phyloP scores from a whole-genome alignment of 2,888 invertebrate species.

The Spodoptera picta region DNA sequence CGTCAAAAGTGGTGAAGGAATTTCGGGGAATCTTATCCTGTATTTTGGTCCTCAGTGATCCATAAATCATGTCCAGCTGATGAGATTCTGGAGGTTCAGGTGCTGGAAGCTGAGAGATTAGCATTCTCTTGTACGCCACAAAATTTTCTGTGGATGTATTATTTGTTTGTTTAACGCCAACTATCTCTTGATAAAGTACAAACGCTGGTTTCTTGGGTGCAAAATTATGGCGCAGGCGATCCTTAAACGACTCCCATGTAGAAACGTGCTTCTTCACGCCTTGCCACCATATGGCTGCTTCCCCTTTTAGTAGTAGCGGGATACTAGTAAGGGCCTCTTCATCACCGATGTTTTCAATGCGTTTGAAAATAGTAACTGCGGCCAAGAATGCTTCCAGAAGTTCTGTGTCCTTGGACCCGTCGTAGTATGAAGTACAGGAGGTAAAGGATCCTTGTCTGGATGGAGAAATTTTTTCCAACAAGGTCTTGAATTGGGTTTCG shows the following conservation, averaged over 20 bases:
- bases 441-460: constrained; percentile 14
- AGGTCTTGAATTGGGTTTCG: constrained; percentile 10
- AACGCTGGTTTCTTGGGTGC: constrained; percentile 11
- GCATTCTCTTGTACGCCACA: constrained; percentile 11
- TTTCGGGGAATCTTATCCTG: constrained; percentile 2
- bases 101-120: constrained; percentile 8
- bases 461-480: constrained; percentile 13
- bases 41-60: constrained; percentile 1
- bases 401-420: constrained; percentile 16
- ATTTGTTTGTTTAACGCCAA: not conserved
- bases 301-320: constrained; percentile 9
- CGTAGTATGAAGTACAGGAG: constrained; percentile 5
- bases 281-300: constrained; percentile 22
- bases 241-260: constrained; percentile 1
- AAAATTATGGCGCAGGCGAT: constrained; percentile 14
- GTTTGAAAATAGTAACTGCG: constrained; percentile 1
- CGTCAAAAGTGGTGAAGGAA: constrained; percentile 5
- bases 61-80: constrained; percentile 19
- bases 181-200: not conserved
- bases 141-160: not conserved
- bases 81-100: constrained; percentile 14
- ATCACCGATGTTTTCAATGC: constrained; percentile 3
- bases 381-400: constrained; percentile 14
- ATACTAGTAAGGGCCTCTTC: constrained; percentile 9
- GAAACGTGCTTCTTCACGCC: constrained; percentile 7